Conservation (phyloP, 2,888 invertebrate genomes). For the Aleiodes testaceus region DNA sequence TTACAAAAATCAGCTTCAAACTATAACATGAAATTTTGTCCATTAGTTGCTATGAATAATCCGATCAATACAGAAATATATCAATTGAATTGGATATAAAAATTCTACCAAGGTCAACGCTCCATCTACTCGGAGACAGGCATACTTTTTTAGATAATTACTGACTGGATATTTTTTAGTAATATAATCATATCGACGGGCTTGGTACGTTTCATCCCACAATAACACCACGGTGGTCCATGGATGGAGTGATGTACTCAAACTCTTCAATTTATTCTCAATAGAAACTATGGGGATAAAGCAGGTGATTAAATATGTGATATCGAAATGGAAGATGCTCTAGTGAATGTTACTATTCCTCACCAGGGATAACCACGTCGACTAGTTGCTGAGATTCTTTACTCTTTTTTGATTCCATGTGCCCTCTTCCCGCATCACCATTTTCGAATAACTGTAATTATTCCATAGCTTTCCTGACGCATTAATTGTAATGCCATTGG, state of each 20-base stretch:
- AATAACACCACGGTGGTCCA: no score
- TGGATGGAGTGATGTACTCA: no score
- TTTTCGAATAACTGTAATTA: background rate
- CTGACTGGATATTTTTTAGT: background rate
- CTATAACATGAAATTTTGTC: background rate
- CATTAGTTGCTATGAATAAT: background rate
- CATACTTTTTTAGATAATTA: background rate
- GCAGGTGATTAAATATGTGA: no score
- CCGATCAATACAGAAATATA: background rate
- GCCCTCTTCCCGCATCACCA: background rate
- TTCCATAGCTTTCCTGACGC: background rate
- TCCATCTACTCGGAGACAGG: background rate
- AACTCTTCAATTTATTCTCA: no score
- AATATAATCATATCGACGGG: background rate
- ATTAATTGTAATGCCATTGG: background rate
- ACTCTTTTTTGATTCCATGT: no score
- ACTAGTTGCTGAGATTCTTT: no score
- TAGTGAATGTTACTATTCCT: no score
- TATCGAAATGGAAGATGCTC: no score
- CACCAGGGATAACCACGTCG: no score
- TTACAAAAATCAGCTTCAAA: background rate
- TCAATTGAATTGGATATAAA: background rate
- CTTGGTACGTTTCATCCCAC: no score
- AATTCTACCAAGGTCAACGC: background rate
- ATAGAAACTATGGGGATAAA: no score